phyloP scores from a whole-genome alignment of 1,140 invertebrate genomes.

The Aphelenchoides avenae region DNA sequence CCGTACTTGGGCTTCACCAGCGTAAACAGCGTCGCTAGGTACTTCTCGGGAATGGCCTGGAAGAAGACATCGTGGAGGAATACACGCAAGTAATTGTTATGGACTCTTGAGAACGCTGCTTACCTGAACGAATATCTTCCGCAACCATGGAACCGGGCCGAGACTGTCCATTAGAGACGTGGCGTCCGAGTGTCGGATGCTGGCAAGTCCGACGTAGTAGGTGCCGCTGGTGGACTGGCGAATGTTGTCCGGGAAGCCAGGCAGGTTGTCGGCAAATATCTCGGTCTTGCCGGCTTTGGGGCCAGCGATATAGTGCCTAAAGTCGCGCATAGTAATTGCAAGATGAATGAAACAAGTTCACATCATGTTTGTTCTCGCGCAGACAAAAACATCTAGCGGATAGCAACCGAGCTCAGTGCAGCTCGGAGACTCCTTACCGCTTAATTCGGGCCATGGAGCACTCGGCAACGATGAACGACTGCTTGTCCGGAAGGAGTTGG shows the following conservation, averaged over 20 bases:
- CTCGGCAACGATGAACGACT: conserved; percentile 58
- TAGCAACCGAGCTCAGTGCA: conserved; percentile 32
- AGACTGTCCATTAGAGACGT: conserved; percentile 54
- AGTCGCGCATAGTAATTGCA: conserved; percentile 20
- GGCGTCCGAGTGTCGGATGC: conserved; percentile 41
- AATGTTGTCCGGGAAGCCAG: conserved; percentile 62
- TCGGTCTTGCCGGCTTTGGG: conserved; percentile 51
- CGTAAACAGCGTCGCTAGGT: conserved; percentile 51
- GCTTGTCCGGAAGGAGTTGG: conserved; percentile 56
- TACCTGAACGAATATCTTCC: conserved; percentile 51
- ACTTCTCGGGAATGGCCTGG: conserved; percentile 48
- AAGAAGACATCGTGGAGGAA: conserved; percentile 49
- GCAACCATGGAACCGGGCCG: conserved; percentile 50
- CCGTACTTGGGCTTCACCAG: conserved; percentile 59
- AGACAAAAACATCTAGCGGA: conserved; percentile 26
- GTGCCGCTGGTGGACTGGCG: conserved; percentile 57
- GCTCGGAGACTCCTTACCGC: conserved; percentile 43
- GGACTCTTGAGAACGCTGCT: too few species aligned
- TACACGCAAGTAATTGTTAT: not conserved
- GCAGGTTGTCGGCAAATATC: conserved; percentile 60
- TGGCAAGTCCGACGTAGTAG: conserved; percentile 48
- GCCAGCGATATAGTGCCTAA: conserved; percentile 55
- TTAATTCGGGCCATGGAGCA: conserved; percentile 56
- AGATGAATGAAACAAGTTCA: conserved; percentile 11
- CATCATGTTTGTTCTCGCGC: too few species aligned